A percentile compares a stretch with the other conserved stretches of the same genome.
phyloP scores from a whole-genome alignment of 2,113 vertebrate species.

The Struthidea cinerea region DNA sequence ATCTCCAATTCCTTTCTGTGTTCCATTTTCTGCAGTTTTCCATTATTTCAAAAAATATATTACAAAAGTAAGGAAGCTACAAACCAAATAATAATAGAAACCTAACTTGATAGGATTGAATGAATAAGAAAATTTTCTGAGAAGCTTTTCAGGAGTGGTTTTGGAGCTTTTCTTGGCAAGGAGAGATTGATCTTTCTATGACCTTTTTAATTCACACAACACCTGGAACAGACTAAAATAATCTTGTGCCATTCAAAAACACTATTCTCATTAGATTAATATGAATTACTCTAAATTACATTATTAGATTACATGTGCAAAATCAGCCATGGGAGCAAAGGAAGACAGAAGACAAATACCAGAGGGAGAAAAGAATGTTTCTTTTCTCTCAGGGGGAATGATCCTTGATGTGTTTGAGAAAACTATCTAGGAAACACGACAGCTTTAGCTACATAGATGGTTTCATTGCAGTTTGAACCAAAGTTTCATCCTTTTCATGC shows the following conservation, averaged over 20 bases:
- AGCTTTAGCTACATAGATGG: not conserved
- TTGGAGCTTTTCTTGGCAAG: not conserved
- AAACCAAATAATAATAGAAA: not conserved
- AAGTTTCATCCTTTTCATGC: not conserved
- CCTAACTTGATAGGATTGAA: not conserved
- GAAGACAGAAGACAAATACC: not conserved
- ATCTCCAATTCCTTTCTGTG: not conserved
- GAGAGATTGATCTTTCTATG: not conserved
- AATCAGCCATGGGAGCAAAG: not conserved
- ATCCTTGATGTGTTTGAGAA: not conserved
- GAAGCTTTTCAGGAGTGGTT: rapidly evolving
- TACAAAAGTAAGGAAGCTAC: not conserved
- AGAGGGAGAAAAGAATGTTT: not conserved
- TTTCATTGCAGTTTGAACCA: not conserved
- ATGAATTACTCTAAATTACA: not conserved
- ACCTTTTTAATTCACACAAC: not conserved
- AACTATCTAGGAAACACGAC: not conserved
- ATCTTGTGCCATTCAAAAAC: not conserved
- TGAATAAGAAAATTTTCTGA: not conserved
- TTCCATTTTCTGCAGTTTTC: not conserved
- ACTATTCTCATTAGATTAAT: not conserved
- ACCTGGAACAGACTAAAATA: not conserved
- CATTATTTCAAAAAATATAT: not conserved
- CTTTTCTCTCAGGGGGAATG: not conserved
- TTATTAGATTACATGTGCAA: not conserved